Conservation (phyloP, 2,113 vertebrate genomes). For the Aplodontia rufa region DNA sequence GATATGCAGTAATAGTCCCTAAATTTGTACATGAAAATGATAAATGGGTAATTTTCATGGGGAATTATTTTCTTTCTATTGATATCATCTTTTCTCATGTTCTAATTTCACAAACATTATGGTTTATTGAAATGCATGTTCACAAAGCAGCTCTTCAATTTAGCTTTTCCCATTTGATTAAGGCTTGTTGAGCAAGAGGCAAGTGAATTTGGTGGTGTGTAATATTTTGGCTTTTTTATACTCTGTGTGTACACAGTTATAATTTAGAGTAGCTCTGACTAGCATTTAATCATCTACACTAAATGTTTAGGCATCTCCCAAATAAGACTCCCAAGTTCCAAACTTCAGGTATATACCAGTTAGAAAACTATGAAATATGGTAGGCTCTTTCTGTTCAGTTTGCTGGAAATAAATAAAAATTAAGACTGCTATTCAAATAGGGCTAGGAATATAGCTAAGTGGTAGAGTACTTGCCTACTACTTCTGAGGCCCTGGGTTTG, state of each 20-base stretch:
- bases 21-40: slow-evolving; percentile 60
- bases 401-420: background rate
- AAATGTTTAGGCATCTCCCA: slow-evolving; percentile 34
- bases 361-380: background rate
- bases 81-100: slow-evolving; percentile 37
- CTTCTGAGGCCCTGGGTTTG: too few relatives aligned
- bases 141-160: slow-evolving; percentile 68
- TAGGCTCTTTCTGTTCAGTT: background rate
- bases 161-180: slow-evolving; percentile 74
- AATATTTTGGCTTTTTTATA: slow-evolving; percentile 62
- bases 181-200: slow-evolving; percentile 60
- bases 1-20: background rate
- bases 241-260: slow-evolving; percentile 12
- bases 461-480: background rate
- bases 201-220: slow-evolving; percentile 50
- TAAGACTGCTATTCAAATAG: background rate
- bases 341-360: background rate
- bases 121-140: slow-evolving; percentile 68
- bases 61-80: slow-evolving; percentile 66
- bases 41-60: slow-evolving; percentile 66
- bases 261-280: slow-evolving; percentile 61
- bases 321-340: background rate
- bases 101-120: slow-evolving; percentile 69
- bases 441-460: background rate
- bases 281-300: slow-evolving; percentile 54